Conservation (phyloP, 1,140 invertebrate genomes). For the Panagrolaimus sp. region DNA sequence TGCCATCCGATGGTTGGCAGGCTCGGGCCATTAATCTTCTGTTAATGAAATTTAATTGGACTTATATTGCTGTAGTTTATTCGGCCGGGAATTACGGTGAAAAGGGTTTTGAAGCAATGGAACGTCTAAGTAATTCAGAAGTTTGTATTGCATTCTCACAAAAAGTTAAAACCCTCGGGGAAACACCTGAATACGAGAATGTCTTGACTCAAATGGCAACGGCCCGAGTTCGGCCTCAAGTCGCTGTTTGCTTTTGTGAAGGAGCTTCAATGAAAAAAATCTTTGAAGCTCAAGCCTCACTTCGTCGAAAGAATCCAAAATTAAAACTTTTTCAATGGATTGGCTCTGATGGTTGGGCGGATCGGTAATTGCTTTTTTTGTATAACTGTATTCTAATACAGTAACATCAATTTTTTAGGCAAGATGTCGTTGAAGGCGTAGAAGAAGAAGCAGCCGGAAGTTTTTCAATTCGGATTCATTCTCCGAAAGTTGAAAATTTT, state of each 20-base stretch:
- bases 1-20: conserved; percentile 76
- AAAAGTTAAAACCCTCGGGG: conserved; percentile 57
- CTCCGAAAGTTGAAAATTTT: conserved; percentile 68
- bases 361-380: conserved; percentile 42
- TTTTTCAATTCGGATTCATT: conserved; percentile 72
- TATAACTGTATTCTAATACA: not conserved
- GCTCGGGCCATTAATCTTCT: conserved; percentile 73
- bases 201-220: conserved; percentile 68
- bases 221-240: conserved; percentile 65
- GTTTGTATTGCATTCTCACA: conserved; percentile 71
- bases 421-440: conserved; percentile 70
- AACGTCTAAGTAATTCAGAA: conserved; percentile 65
- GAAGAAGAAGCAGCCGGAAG: conserved; percentile 71
- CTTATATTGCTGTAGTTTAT: conserved; percentile 75
- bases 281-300: conserved; percentile 66
- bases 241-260: conserved; percentile 79
- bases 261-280: conserved; percentile 69
- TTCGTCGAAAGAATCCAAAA: conserved; percentile 51
- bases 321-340: conserved; percentile 54
- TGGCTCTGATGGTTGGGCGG: conserved; percentile 56
- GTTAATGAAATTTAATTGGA: conserved; percentile 73
- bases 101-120: conserved; percentile 73
- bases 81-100: conserved; percentile 77
- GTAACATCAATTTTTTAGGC: conserved; percentile 62
- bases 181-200: conserved; percentile 62